These are phyloP conservation scores for Hapalemur alaotrensis DNA, from an alignment of 2,797 vertebrate genomes.

Conservation along the genomic window DNA sequence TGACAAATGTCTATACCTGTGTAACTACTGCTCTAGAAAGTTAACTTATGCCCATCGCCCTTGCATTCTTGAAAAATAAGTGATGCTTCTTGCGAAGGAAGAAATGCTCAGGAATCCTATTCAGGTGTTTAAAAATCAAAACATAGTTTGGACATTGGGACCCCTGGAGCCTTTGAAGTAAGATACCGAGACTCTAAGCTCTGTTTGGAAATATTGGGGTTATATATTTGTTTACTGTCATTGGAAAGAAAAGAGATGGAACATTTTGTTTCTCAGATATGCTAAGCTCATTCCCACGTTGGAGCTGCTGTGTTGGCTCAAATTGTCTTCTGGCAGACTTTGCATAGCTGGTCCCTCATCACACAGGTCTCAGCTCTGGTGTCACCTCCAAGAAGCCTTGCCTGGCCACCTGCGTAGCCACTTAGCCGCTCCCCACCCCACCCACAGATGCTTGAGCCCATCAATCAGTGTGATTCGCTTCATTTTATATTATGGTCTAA, in stretches of 20 bases:
- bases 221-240: background rate
- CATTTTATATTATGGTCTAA: background rate
- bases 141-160: background rate
- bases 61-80: constrained; percentile 1
- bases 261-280: background rate
- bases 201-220: background rate
- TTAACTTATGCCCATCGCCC: background rate
- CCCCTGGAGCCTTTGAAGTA: background rate
- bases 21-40: background rate
- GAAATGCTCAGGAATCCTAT: background rate
- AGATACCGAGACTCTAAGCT: background rate
- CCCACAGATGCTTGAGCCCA: fast-evolving
- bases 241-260: background rate
- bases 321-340: background rate
- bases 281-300: background rate
- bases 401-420: background rate
- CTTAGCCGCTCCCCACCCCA: background rate
- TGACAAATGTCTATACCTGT: background rate
- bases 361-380: background rate
- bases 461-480: background rate
- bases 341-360: background rate
- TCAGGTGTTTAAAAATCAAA: constrained; percentile 1
- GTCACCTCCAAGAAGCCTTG: background rate
- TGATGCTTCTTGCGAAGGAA: background rate
- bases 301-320: background rate